These are phyloP conservation scores for Ctenoplectra terminalis DNA, from an alignment of 1,140 invertebrate species.

Conservation along the genomic window DNA sequence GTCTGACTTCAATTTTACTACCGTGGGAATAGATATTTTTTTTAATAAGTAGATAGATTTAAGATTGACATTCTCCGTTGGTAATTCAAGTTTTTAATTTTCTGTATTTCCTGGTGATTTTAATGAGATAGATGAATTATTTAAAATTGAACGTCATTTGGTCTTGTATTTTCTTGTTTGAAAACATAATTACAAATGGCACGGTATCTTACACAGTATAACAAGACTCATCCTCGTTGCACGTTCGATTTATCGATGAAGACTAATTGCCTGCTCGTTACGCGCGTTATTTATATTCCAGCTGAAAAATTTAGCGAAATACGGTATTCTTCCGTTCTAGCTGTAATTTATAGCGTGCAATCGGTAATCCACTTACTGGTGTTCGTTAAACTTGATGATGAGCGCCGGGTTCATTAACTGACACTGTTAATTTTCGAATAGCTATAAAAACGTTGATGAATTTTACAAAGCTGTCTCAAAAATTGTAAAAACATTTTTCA, in stretches of 20 bases:
- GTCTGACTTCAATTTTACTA: background rate
- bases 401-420: background rate
- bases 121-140: background rate
- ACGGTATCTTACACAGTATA: background rate
- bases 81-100: background rate
- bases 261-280: conserved; percentile 41
- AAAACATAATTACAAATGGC: background rate
- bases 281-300: conserved; percentile 30
- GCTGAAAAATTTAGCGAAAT: background rate
- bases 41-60: background rate
- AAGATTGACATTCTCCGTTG: background rate
- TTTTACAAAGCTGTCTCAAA: no score
- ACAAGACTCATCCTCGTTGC: background rate
- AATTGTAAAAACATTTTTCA: no score
- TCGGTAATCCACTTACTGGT: conserved; percentile 37
- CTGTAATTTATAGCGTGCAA: conserved; percentile 28
- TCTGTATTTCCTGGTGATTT: background rate
- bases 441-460: background rate
- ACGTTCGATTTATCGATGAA: conserved; percentile 24
- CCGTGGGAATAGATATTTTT: background rate
- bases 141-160: background rate
- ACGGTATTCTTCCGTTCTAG: conserved; percentile 18
- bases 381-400: conserved; percentile 47
- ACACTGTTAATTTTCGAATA: background rate
- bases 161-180: no score